Conservation (phyloP, 2,888 invertebrate genomes). For the Eilema sororculum region DNA sequence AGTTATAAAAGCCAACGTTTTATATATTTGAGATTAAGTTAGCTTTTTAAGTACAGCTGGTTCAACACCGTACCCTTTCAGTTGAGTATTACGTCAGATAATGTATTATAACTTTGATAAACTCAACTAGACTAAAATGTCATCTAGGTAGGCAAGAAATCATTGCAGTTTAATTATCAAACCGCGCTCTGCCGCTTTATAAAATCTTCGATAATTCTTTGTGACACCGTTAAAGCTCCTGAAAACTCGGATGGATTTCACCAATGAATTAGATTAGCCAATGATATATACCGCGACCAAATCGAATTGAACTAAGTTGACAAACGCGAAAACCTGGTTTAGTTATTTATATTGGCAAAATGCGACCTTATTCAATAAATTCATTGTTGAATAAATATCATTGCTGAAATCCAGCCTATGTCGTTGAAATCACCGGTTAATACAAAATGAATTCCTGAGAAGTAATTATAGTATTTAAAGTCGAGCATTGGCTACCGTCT, state of each 20-base stretch:
- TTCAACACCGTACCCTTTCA: conserved; percentile 39
- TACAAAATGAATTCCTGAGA: neutral
- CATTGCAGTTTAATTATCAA: conserved; percentile 42
- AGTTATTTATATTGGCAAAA: neutral
- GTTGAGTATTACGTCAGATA: conserved; percentile 70
- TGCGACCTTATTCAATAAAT: neutral
- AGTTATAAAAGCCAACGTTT: too few relatives aligned
- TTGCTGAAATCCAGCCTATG: neutral
- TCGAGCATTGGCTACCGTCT: too few relatives aligned
- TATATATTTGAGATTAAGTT: too few relatives aligned
- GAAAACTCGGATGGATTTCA: neutral
- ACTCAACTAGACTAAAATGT: conserved; percentile 43
- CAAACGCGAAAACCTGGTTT: too few relatives aligned
- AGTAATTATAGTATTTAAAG: too few relatives aligned
- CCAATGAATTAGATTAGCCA: too few relatives aligned
- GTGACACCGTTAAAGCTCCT: conserved; percentile 18
- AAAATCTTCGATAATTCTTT: conserved; percentile 22
- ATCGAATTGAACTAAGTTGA: too few relatives aligned
- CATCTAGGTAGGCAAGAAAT: conserved; percentile 48
- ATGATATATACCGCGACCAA: too few relatives aligned
- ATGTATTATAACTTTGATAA: conserved; percentile 42
- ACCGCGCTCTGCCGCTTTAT: conserved; percentile 43
- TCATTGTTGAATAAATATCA: neutral
- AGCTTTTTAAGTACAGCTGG: conserved; percentile 17
- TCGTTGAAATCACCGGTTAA: neutral